Conservation (phyloP, 2,113 vertebrate species). For the Pampusana beccarii region DNA sequence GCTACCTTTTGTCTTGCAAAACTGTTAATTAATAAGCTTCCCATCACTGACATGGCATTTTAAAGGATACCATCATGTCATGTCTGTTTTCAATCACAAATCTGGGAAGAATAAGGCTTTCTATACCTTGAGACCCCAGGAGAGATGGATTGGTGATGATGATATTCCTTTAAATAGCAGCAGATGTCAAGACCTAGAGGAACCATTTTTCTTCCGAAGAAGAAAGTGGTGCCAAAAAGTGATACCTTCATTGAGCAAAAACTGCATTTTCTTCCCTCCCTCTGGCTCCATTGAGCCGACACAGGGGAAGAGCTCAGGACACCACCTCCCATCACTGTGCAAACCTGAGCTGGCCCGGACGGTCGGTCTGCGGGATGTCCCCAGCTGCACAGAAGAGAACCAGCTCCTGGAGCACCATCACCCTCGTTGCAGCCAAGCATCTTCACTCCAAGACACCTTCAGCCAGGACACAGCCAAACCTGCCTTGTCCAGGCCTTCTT, state of each 20-base stretch:
- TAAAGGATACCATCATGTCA: background rate
- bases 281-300: rapidly evolving
- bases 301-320: background rate
- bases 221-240: background rate
- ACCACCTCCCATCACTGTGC: background rate
- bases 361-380: rapidly evolving
- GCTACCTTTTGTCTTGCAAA: background rate
- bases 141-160: background rate
- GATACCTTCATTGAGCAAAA: background rate
- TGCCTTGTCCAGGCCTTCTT: background rate
- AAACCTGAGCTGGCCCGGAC: background rate
- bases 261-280: background rate
- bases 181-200: conserved; percentile 29
- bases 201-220: background rate
- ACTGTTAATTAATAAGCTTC: background rate
- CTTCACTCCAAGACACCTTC: background rate
- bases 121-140: background rate
- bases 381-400: background rate
- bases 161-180: conserved; percentile 33
- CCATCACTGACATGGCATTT: background rate
- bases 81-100: background rate
- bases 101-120: background rate
- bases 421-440: rapidly evolving
- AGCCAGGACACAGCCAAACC: background rate
- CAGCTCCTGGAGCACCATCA: background rate